These are phyloP conservation scores for Embidobia sp. DNA, from an alignment of 2,888 invertebrate genomes.

Conservation along the genomic window DNA sequence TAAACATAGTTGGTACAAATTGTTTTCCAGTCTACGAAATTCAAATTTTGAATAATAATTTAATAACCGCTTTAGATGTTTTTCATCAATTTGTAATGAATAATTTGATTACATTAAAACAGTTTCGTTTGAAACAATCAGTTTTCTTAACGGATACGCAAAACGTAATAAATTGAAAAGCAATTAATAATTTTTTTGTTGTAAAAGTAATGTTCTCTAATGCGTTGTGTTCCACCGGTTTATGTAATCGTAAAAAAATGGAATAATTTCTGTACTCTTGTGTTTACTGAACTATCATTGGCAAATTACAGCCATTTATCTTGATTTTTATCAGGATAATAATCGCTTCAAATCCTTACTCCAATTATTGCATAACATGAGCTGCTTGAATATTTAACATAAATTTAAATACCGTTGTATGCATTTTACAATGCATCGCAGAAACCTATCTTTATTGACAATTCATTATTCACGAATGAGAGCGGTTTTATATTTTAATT, in stretches of 20 bases:
- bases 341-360: constrained; percentile 40
- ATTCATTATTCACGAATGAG: neutral
- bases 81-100: too few species aligned
- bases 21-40: too few species aligned
- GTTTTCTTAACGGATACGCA: too few species aligned
- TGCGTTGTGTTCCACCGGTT: neutral
- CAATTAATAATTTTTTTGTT: too few species aligned
- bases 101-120: too few species aligned
- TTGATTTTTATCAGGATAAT: constrained; percentile 41
- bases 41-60: too few species aligned
- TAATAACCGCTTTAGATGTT: too few species aligned
- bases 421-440: too few species aligned
- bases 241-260: neutral
- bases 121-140: too few species aligned
- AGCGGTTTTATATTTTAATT: too few species aligned
- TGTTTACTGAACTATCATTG: constrained; percentile 21
- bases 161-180: too few species aligned
- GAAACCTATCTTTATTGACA: neutral
- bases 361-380: constrained; percentile 38
- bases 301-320: constrained; percentile 37
- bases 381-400: constrained; percentile 14
- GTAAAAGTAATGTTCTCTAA: neutral
- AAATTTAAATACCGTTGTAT: constrained; percentile 20
- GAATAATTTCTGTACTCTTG: neutral
- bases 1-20: too few species aligned